Conservation (phyloP, 2,113 vertebrate species). For the Serinus canaria region DNA sequence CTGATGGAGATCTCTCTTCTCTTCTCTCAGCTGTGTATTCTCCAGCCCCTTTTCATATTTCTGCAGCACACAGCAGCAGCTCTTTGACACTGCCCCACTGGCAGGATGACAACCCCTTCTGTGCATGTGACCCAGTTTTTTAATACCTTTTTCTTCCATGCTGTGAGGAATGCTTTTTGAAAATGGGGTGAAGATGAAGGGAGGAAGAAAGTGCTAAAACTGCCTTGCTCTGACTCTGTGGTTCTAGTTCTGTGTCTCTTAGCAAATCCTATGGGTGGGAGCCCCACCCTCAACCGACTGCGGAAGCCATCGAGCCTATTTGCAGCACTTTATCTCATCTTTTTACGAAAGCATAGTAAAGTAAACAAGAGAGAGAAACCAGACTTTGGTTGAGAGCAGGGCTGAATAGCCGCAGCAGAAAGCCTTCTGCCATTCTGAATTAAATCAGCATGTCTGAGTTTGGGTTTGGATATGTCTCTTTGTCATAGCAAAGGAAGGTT, state of each 20-base stretch:
- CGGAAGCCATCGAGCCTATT: constrained; percentile 25
- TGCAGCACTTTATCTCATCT: constrained; percentile 50
- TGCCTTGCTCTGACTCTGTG: neutral
- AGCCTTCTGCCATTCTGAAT: neutral
- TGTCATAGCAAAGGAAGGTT: neutral
- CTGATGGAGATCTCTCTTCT: neutral
- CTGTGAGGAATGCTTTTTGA: neutral
- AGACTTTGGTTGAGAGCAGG: neutral
- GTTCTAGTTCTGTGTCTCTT: neutral
- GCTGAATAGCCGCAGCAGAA: neutral
- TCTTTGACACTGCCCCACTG: neutral
- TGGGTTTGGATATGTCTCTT: neutral
- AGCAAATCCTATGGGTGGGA: neutral
- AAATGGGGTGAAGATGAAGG: neutral
- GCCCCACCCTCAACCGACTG: constrained; percentile 36
- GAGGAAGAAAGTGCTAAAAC: neutral
- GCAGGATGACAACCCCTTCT: neutral
- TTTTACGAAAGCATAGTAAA: constrained; percentile 51
- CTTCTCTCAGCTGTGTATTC: neutral
- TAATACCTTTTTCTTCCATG: neutral
- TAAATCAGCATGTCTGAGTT: neutral
- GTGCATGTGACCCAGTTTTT: neutral
- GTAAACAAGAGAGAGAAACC: constrained; percentile 43
- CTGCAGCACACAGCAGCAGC: neutral
- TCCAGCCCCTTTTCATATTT: neutral